A percentile compares a stretch with the other conserved stretches of the same genome.
phyloP scores from a whole-genome alignment of 2,113 vertebrate genomes.

The Anseranas semipalmata region DNA sequence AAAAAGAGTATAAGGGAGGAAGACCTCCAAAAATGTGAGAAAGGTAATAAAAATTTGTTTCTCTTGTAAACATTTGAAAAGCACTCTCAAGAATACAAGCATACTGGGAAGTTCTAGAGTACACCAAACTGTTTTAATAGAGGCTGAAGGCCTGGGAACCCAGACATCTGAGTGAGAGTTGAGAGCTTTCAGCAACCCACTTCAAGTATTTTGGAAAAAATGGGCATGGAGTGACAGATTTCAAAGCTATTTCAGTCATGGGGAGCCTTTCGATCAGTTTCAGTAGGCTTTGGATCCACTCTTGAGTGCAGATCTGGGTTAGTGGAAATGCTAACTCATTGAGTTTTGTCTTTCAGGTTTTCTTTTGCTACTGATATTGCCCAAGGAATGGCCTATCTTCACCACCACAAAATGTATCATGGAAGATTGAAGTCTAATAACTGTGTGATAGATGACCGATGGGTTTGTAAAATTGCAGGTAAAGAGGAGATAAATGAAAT shows the following conservation, averaged over 20 bases:
- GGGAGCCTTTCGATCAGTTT: neutral
- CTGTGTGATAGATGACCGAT: slow-evolving; percentile 85
- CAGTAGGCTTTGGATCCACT: neutral
- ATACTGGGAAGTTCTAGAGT: neutral
- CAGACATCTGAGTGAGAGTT: neutral
- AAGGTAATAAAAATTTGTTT: neutral
- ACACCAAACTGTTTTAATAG: neutral
- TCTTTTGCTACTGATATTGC: slow-evolving; percentile 87
- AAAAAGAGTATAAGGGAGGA: neutral
- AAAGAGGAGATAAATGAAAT: neutral
- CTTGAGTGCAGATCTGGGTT: neutral
- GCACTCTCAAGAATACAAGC: neutral
- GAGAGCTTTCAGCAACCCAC: neutral
- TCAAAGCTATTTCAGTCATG: neutral
- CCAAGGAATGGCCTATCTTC: slow-evolving; percentile 85
- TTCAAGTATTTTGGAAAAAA: neutral
- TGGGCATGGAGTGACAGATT: neutral
- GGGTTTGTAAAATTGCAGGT: slow-evolving; percentile 90
- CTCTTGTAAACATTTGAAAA: neutral
- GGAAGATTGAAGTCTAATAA: slow-evolving; percentile 83
- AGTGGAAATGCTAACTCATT: neutral
- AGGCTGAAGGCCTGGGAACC: neutral
- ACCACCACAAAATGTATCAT: slow-evolving; percentile 83
- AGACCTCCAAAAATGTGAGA: neutral
- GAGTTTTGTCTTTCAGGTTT: slow-evolving; percentile 75